Conservation (phyloP, 2,113 vertebrate species). For the Podarcis raffonei region DNA sequence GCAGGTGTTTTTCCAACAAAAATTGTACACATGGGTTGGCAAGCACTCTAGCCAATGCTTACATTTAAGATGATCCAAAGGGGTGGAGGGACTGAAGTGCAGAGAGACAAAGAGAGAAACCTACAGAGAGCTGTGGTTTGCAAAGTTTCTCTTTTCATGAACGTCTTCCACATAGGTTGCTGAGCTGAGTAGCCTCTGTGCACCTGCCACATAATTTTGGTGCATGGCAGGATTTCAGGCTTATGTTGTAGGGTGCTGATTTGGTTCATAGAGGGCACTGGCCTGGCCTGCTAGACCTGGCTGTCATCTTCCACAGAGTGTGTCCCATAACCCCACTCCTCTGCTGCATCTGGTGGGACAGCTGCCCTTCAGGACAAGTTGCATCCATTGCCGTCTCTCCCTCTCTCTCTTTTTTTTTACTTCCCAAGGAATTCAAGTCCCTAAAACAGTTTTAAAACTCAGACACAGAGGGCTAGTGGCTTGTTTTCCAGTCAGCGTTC, state of each 20-base stretch:
- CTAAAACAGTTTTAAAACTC: background rate
- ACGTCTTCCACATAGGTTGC: background rate
- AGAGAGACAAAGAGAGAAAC: background rate
- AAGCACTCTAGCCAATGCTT: background rate
- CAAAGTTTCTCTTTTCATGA: background rate
- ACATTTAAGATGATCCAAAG: background rate
- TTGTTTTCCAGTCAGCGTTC: background rate
- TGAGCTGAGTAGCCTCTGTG: background rate
- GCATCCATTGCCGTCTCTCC: background rate
- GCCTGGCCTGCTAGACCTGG: background rate
- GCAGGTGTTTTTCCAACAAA: background rate
- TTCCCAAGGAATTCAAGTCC: background rate
- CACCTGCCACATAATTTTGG: background rate
- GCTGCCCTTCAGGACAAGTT: background rate
- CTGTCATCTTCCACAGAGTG: background rate
- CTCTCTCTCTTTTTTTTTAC: no score
- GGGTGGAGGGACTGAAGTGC: background rate
- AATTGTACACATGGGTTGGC: background rate
- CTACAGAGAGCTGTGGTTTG: background rate
- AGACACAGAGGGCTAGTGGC: background rate
- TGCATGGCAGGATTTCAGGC: background rate
- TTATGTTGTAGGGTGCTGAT: background rate
- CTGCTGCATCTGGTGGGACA: background rate
- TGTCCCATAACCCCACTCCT: background rate
- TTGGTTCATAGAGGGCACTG: background rate